Base-by-base conservation (phyloP, 1,140 invertebrate genomes). In the Belonocnema kinseyi region DNA sequence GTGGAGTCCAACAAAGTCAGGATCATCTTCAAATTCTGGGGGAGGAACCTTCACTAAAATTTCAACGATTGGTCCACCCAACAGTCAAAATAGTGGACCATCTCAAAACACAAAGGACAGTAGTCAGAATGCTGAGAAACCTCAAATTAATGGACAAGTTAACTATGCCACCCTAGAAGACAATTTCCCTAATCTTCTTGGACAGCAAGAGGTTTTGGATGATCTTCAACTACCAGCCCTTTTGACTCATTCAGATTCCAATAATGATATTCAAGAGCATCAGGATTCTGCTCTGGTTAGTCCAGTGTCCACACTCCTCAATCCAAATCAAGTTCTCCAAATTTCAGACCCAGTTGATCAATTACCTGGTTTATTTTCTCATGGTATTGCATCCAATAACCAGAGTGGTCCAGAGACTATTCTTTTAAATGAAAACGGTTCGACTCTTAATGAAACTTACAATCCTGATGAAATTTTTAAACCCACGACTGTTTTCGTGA, bases 391-490 rank as follows among this genome's bases (percentile, higher is more conserved):
- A 54, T 75, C 83, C 5, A 89, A 82, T 50, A 89, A 94, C 83
- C 92, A 94, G 77, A 92, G 90, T 50, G 87, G 90, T 12, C 92
- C 94, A 7, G 95, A 96, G 33, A 95, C 95, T 0, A 92, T 95
- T 77, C 82, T 96, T 0, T 77, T 94, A 0, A 92, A 95, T 82
- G 91, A 93, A 82, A 94, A 95, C 77, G 94, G 94, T 17, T 92
- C 93, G 1, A 56, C 74, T 13, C 80, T 91, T 7, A 84, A 92
- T 53, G 94, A 95, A 82, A 89, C 93, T 2, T 92, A 94, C 14
- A 92, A 93, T 86, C 93, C 94, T 0, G 94, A 93, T 79, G 94
- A 95, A 76, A 92, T 90, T 0, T 91, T 92, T 40, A 87, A 83
- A 56, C 89, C 90, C 0, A 77, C 33, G 1, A 52, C 77, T 12